These are phyloP conservation scores for Colostygia pectinataria DNA, from an alignment of 2,888 invertebrate species.

Conservation along the genomic window DNA sequence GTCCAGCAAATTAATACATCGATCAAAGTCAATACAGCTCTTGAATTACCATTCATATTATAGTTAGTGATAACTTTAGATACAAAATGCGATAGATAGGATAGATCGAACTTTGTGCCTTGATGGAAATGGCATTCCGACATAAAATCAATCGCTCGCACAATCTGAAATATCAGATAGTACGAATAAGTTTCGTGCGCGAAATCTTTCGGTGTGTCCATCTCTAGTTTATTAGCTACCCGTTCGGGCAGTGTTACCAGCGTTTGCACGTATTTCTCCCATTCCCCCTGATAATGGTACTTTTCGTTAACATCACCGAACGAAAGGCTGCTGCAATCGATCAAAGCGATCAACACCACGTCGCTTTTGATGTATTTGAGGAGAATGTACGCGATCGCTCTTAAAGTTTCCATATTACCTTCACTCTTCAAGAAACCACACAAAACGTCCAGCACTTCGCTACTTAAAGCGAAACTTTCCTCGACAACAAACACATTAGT, in stretches of 20 bases:
- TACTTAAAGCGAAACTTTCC: conserved; percentile 70
- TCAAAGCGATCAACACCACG: conserved; percentile 76
- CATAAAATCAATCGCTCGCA: conserved; percentile 85
- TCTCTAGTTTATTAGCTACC: conserved; percentile 86
- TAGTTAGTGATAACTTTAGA: conserved; percentile 85
- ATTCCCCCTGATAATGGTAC: conserved; percentile 50
- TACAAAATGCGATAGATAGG: conserved; percentile 80
- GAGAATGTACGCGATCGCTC: conserved; percentile 66
- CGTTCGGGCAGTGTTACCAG: conserved; percentile 87
- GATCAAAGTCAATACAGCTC: conserved; percentile 76
- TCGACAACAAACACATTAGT: conserved; percentile 79
- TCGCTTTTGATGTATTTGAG: conserved; percentile 81
- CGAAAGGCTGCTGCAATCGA: conserved; percentile 56
- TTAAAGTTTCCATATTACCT: conserved; percentile 47
- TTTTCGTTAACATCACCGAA: conserved; percentile 35
- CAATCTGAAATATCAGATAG: conserved; percentile 83
- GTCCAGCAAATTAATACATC: conserved; percentile 82
- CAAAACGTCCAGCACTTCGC: conserved; percentile 74
- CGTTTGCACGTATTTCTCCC: conserved; percentile 83
- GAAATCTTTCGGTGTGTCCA: conserved; percentile 82
- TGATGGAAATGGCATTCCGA: conserved; percentile 59
- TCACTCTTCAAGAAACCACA: conserved; percentile 74
- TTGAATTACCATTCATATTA: conserved; percentile 68
- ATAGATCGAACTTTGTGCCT: conserved; percentile 58
- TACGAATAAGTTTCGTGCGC: conserved; percentile 81